Evolutionary conservation across 2,888 invertebrate genomes (phyloP), one percentile per base, ranked within the genome.

Genomic region (Parasteatoda lunata): DNA sequence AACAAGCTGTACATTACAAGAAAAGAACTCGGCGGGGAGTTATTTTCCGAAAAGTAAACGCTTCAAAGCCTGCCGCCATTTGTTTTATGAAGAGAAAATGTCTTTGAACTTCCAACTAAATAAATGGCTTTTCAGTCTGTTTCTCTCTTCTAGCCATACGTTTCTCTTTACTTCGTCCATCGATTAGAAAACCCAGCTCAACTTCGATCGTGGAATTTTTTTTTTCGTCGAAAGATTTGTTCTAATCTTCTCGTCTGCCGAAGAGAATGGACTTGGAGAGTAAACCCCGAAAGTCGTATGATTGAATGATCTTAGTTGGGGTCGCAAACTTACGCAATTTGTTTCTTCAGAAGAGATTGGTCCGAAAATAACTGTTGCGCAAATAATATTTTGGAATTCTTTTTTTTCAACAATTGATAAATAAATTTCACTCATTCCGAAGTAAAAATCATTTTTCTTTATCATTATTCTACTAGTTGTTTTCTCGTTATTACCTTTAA

Each of bases 61-160:
- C 80, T 73, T 80, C 80, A 80, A 80, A 80, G 72, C 72, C 30
- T 72, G 49, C 80, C 80, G 80, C 80, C 80, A 73, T 80, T 80
- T 80, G 80, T 80, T 80, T 80, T 73, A 72, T 66, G 72, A 66
- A 80, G 80, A 72, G 80, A 66, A 65, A 73, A 80, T 73, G 80
- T 73, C 80, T 80, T 73, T 80, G 80, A 80, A 80, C 72, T 73
- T 80, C 66, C 66, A 45, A 59, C 59, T 9, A 73, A 80, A 73
- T 73, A 73, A 80, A 80, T 73, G 72, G 80, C 48, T 72, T 80
- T 80, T 80, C 80, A 64, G 80, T 80, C 80, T 80, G 64, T 71
- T 73, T 66, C 59, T 66, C 52, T 45, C 73, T 72, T 72, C 72
- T 73, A 13, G 66, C 72, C 64, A 72, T 77, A 49, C 76, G 76